phyloP scores from a whole-genome alignment of 2,113 vertebrate genomes.

The Orthonyx spaldingii region DNA sequence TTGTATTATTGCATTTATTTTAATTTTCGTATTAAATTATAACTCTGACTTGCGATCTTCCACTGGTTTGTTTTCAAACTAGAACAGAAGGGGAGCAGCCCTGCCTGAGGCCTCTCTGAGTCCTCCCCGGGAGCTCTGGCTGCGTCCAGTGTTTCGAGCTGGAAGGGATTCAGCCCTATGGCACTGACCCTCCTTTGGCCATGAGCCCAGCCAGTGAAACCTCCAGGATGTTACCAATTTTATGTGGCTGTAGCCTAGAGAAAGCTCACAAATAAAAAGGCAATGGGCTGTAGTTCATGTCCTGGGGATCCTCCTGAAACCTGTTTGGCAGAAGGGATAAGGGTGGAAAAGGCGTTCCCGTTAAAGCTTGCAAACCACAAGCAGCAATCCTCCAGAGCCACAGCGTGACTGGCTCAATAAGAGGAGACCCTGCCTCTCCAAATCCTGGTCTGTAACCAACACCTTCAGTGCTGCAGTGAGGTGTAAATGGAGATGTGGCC shows the following conservation, averaged over 20 bases:
- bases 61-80: too few relatives aligned
- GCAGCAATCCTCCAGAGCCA: not conserved
- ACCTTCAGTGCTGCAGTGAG: not conserved
- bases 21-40: too few relatives aligned
- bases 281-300: not conserved
- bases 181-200: not conserved
- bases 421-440: not conserved
- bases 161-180: not conserved
- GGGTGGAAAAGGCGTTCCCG: not conserved
- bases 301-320: not conserved
- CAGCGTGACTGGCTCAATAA: accelerated
- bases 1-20: too few relatives aligned
- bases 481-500: not conserved
- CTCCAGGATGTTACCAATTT: not conserved
- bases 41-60: too few relatives aligned
- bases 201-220: not conserved
- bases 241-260: not conserved
- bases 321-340: not conserved
- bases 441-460: not conserved
- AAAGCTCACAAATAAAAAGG: not conserved
- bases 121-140: not conserved
- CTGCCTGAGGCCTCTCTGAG: not conserved
- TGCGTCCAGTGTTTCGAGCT: not conserved
- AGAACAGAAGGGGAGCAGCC: too few relatives aligned
- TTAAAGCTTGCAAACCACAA: not conserved